Evolutionary conservation across 2,797 vertebrate genomes (phyloP).

Genomic region (Chaetodon trifasciatus): DNA sequence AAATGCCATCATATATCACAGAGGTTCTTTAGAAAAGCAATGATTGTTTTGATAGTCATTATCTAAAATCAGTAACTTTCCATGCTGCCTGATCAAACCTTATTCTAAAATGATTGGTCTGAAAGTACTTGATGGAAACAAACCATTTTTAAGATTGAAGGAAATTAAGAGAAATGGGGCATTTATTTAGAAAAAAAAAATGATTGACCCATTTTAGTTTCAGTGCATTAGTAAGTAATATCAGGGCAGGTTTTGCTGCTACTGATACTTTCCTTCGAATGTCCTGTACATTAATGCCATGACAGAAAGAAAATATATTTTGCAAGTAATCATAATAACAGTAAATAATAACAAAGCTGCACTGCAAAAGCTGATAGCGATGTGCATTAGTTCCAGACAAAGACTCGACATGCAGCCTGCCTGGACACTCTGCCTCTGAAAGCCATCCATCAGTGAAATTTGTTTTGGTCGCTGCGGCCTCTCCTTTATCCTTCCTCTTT

Average conservation of each 20-base stretch:
- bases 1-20: not conserved
- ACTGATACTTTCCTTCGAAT: not conserved
- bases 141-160: not conserved
- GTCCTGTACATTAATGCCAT: not conserved
- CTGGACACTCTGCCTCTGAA: conserved; percentile 21
- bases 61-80: not conserved
- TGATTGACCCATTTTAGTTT: not conserved
- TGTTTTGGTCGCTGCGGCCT: conserved; percentile 38
- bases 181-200: not conserved
- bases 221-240: not conserved
- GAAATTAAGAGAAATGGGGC: not conserved
- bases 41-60: not conserved
- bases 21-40: not conserved
- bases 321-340: conserved; percentile 1
- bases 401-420: not conserved
- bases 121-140: not conserved
- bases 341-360: conserved; percentile 1
- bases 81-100: too few relatives aligned
- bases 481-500: conserved; percentile 26
- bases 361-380: conserved; percentile 19
- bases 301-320: not conserved
- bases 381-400: conserved; percentile 13
- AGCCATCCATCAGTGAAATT: conserved; percentile 52
- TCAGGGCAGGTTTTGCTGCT: rapidly evolving
- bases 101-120: too few relatives aligned